A percentile compares a stretch with the other conserved stretches of the same genome.
phyloP scores from a whole-genome alignment of 2,888 invertebrate species.

The Drosophila emarginata region DNA sequence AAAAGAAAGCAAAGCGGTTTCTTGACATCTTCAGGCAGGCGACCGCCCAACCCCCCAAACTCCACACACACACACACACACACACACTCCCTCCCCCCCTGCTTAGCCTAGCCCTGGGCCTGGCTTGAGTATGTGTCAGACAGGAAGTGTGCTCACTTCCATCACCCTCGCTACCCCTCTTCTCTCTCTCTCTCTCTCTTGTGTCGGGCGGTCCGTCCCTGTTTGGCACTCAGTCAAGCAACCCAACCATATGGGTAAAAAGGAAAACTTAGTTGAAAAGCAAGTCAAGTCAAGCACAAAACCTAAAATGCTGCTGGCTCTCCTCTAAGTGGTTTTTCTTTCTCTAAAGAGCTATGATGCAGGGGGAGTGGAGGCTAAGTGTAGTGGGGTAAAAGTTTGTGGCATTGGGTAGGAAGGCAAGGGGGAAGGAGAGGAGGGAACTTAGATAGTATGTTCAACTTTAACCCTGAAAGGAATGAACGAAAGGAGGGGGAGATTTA shows the following conservation, averaged over 20 bases:
- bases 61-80: not conserved
- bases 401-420: not conserved
- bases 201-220: not conserved
- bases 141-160: slow-evolving; percentile 39
- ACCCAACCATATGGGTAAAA: slow-evolving; percentile 38
- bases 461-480: not conserved
- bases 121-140: slow-evolving; percentile 42
- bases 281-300: slow-evolving; percentile 70
- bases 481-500: not conserved
- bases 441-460: slow-evolving; percentile 8
- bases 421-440: not conserved
- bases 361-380: no score
- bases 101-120: not conserved
- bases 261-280: slow-evolving; percentile 56
- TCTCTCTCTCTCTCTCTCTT: not conserved
- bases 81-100: slow-evolving; percentile 20
- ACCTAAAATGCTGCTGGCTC: slow-evolving; percentile 57
- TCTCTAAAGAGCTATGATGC: not conserved
- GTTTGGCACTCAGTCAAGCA: slow-evolving; percentile 18
- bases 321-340: slow-evolving; percentile 48
- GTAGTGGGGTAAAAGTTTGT: not conserved
- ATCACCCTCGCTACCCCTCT: not conserved
- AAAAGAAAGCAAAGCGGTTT: slow-evolving; percentile 68
- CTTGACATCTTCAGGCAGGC: slow-evolving; percentile 52
- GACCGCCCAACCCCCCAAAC: slow-evolving; percentile 17